Base-by-base conservation (phyloP, 2,113 vertebrate genomes). In the Psilopsiagon aymara region DNA sequence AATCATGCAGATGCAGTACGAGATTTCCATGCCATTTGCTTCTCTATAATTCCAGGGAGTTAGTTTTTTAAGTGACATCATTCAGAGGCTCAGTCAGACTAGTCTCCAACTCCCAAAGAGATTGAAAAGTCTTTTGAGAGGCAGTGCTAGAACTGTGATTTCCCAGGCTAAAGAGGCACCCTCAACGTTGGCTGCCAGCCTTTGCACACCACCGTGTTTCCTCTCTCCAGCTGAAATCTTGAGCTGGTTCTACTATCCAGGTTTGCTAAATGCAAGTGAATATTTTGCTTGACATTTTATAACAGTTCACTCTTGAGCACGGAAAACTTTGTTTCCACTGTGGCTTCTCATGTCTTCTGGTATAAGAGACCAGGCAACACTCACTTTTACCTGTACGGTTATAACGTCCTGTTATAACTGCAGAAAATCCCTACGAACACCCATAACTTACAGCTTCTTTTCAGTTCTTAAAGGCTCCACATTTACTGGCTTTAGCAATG, bases 401-500 rank as follows among this genome's bases (percentile, higher is more conserved):
- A 41, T 3, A 46, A 51, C 51, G 43, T 49, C 71, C 76, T n/a
- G 14, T 13, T 59, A 23, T 1, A 80, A 41, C 78, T 84, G 60
- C 73, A 94, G 80, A 84, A 41, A 51, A 62, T 1, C 52, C 62
- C 59, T 67, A 31, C 75, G 18, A 35, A 51, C 80, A 70, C 73
- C 81, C 14, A 0, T 19, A 73, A 94, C 95, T 94, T 94, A 86
- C 92, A 35, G 92, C 92, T 93, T 95, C 18, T 20, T 35, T 92
- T 99, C 98, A 99, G 98, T 99, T 99, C 97, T 98, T 99, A 97
- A 99, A 99, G 93, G 99, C 99, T 97, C 99, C 99, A 35, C 98
- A 99, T 98, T 98, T 99, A 97, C 99, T 99, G 96, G 99, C 99
- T 97, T 99, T 99, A 97, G 98, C 98, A 97, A 99, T 99, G 97